Evolutionary conservation across 2,797 vertebrate species (phyloP), one percentile per base, ranked within the genome.

Genomic region (Gephyroberyx darwinii): DNA sequence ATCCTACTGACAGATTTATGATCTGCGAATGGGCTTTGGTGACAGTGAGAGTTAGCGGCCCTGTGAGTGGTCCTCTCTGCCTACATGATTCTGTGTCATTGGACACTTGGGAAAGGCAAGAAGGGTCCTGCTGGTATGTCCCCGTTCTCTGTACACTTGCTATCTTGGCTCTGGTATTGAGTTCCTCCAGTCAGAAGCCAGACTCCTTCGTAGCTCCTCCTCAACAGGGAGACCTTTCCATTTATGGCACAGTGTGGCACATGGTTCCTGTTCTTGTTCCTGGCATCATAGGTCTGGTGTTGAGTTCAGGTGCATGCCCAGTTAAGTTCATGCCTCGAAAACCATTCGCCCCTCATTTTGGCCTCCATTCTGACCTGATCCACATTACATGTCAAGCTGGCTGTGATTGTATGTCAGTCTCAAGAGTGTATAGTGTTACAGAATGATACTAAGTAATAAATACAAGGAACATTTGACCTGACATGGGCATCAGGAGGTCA

Each of bases 391-490:
- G 19, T 77, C 51, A 61, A 8, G 10, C 37, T 58, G 65, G 31
- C 12, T 35, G 13, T 10, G 20, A 47, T 63, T 58, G 39, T 53
- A 16, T 78, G 81, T 82, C 59, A 13, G 33, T 20, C 61, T 75
- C 6, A 51, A 37, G 41, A 65, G 8, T 41, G 20, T 67, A 54
- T 45, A 19, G 50, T 63, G 57, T 67, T 35, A 43, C 74, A 53
- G 12, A 76, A 35, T 47, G 20, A 71, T 39, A 5, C 37, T 5
- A 26, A 4, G 26, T 26, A 10, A 66, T 70, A 55, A 72, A 72
- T 31, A 35, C 2, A 20, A 64, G 33, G 7, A 58, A 61, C 58
- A 65, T 51, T 53, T 72, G 58, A 74, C 53, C 61, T 65, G 51
- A 30, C 69, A 43, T 4, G 0, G 41, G 4, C 41, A 53, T 35